These are phyloP conservation scores for Ichneumoninae sp. DNA, from an alignment of 2,888 invertebrate genomes.

Conservation along the genomic window DNA sequence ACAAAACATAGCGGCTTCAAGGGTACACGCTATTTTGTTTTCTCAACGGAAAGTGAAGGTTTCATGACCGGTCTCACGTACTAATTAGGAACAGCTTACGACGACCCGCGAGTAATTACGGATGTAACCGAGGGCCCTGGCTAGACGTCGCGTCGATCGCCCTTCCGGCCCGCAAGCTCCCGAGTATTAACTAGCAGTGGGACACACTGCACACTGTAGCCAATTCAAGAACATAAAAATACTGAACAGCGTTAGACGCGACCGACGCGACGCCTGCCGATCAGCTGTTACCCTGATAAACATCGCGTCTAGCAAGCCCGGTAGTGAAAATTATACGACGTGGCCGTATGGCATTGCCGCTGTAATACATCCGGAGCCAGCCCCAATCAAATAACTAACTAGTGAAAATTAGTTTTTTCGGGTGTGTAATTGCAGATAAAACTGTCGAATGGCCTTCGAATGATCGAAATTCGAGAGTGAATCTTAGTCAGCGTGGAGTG, in stretches of 20 bases:
- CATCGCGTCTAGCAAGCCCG: not conserved
- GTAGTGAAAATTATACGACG: too few species aligned
- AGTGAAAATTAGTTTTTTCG: too few species aligned
- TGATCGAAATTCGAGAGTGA: not conserved
- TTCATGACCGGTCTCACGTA: too few species aligned
- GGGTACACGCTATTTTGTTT: not conserved
- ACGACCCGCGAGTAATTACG: too few species aligned
- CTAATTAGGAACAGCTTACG: too few species aligned
- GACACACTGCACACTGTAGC: not conserved
- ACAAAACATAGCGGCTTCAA: not conserved
- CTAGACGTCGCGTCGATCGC: not conserved
- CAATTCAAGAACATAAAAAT: not conserved
- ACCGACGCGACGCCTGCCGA: too few species aligned
- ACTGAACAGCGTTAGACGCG: too few species aligned
- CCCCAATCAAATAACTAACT: too few species aligned
- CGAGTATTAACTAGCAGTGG: not conserved
- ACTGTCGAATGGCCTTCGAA: not conserved
- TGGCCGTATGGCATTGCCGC: too few species aligned
- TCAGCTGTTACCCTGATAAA: not conserved
- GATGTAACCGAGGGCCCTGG: not conserved
- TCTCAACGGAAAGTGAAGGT: too few species aligned
- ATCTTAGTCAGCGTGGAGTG: not conserved
- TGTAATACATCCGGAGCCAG: too few species aligned
- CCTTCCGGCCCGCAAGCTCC: not conserved
- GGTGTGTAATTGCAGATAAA: too few species aligned